Base-by-base conservation (phyloP, 1,140 invertebrate species). In the Macrobrachium rosenbergii region DNA sequence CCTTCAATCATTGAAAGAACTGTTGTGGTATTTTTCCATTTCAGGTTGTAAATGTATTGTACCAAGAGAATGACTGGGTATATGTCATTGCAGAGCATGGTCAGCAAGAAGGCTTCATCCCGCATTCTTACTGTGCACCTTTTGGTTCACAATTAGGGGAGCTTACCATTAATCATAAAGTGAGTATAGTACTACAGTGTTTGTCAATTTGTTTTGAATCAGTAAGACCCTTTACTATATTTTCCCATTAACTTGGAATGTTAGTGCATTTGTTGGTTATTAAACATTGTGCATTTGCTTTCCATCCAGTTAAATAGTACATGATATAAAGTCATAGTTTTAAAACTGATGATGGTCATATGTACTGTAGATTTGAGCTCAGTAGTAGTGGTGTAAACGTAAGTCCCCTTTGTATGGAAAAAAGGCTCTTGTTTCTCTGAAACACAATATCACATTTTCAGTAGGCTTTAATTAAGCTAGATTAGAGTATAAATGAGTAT, bases 31-130 rank as follows among this genome's bases (percentile, higher is more conserved):
- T 72, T 72, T 72, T 52, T 52, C 52, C 52, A 52, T 90, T 92
- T 19, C 91, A 96, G 94, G 94, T 98, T 90, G 97, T 98, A 0
- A 98, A 98, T 93, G 95, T 98, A 81, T 92, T 99, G 82, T 99
- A 99, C 92, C 93, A 97, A 90, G 97, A 99, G 92, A 98, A 98
- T 91, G 98, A 98, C 91, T 99, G 98, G 98, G 96, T 98, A 1
- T 98, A 98, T 93, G 97, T 98, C 0, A 97, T 98, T 91, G 95
- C 96, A 2, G 96, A 97, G 75, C 96, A 97, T 87, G 96, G 96
- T 52, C 93, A 96, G 82, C 94, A 96, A 91, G 97, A 98, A 92
- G 98, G 98, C 2, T 99, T 98, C 90, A 98, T 99, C 90, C 98
- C 98, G 14, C 96, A 97, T 91, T 97, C 97, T 0, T 98, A 98